Evolutionary conservation across 1,140 invertebrate genomes (phyloP), one percentile per base, ranked within the genome.

Genomic region (Drosophila nebulosa): DNA sequence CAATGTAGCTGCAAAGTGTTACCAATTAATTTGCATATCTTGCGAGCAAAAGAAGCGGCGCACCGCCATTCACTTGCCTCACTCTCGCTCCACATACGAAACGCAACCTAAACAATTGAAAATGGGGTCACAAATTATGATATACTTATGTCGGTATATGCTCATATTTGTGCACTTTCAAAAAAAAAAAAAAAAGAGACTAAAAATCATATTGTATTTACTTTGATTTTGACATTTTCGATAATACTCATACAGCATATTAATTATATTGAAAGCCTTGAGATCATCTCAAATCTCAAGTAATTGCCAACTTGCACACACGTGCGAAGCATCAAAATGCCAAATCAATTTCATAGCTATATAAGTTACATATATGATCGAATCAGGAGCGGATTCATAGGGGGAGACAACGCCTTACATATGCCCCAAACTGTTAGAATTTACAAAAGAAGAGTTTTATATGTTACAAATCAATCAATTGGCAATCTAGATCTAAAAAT

Each of bases 21-120:
- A 85, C 81, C 80, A 85, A 85, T 85, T 85, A 85, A 85, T 85
- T 85, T 85, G 83, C 81, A 85, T 85, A 85, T 86, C 69, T 32
- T 32, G 74, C 66, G 73, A 70, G 81, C 67, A 53, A 60, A 56
- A 59, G 35, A 64, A 53, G 50, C 36, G 52, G 60, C 64, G 7
- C 12, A 69, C 65, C 65, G 75, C 79, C 80, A 80, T 85, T 86
- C 77, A 78, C 81, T 80, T 85, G 73, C 39, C 39, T 21, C 39
- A 46, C 16, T 46, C 39, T 46, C 39, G 16, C 39, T 46, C 39
- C 39, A 46, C 39, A 46, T 46, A 46, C 21, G 39, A 46, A 46
- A 46, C 39, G 39, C 39, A 46, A 46, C 39, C 39, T 7, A 46
- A 46, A 46, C 39, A 46, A 16, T 64, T 56, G 56, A 7, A 74